Evolutionary conservation across 2,888 invertebrate species (phyloP), one percentile per base, ranked within the genome.

Genomic region (Dryocosmus kuriphilus): DNA sequence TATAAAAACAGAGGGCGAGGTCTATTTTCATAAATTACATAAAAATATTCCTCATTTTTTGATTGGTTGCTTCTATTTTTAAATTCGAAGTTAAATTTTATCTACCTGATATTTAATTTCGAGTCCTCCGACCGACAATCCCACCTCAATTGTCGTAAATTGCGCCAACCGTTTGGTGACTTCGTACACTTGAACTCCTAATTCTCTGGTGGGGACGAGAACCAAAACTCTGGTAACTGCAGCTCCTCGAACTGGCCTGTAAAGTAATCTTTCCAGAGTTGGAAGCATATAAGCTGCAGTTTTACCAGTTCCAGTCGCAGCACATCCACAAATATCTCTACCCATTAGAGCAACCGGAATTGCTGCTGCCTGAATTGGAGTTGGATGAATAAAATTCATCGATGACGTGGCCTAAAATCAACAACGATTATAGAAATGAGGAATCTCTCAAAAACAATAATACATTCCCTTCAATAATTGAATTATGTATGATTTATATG

Each of bases 201-300:
- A 93, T 92, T 99, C 99, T 90, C 99, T 94, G 0, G 99, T 99
- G 0, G 99, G 99, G 35, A 99, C 98, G 27, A 99, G 92, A 7
- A 99, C 97, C 9, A 99, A 92, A 0, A 99, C 99, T 83, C 98
- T 92, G 0, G 97, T 97, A 3, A 94, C 94, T 62, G 94, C 94
- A 89, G 93, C 93, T 86, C 92, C 95, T 41, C 95, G 94, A 51
- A 94, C 93, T 0, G 98, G 96, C 85, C 97, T 95, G 91, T 97
- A 99, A 16, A 99, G 92, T 80, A 99, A 93, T 81, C 99, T 94
- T 92, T 99, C 99, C 75, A 99, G 90, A 2, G 98, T 98, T 0
- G 99, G 99, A 85, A 99, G 92, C 97, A 99, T 99, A 92, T 99
- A 99, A 0, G 99, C 99, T 0, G 98, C 98, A 0, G 99, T 99